Conservation (phyloP, 2,888 invertebrate species). For the Choreutis nemorana region DNA sequence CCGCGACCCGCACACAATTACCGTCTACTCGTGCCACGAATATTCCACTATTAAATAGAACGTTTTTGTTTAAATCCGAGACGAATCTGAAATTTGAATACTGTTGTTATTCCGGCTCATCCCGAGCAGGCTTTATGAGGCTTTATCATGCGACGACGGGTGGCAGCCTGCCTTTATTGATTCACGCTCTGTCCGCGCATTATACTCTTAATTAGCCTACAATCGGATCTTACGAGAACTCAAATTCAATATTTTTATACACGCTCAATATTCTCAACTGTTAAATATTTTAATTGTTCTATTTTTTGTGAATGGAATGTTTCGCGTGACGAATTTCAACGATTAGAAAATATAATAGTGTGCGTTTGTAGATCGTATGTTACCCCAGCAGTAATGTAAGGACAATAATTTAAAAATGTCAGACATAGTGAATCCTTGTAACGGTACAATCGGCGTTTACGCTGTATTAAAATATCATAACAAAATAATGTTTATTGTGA, state of each 20-base stretch:
- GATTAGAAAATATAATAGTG: not conserved
- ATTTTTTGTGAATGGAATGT: too few relatives aligned
- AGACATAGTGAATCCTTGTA: constrained; percentile 33
- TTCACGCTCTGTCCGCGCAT: constrained; percentile 40
- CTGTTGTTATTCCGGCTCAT: constrained; percentile 52
- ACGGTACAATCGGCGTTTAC: constrained; percentile 44
- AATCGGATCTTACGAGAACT: too few relatives aligned
- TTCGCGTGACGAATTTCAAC: not conserved
- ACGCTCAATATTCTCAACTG: too few relatives aligned
- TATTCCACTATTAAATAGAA: constrained; percentile 57
- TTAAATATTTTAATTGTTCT: too few relatives aligned
- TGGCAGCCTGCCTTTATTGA: constrained; percentile 51
- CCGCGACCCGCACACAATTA: constrained; percentile 11
- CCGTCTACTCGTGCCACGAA: constrained; percentile 38
- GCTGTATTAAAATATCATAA: constrained; percentile 52
- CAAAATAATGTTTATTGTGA: constrained; percentile 62
- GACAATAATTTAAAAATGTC: too few relatives aligned
- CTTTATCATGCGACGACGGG: constrained; percentile 55
- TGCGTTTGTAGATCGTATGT: too few relatives aligned
- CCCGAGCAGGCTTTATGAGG: constrained; percentile 47
- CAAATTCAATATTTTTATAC: too few relatives aligned
- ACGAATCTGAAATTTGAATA: constrained; percentile 60
- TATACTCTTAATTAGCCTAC: too few relatives aligned
- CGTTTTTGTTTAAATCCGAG: constrained; percentile 64
- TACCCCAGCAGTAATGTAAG: too few relatives aligned